phyloP scores from a whole-genome alignment of 1,140 invertebrate species.

The Oedothorax gibbosus region DNA sequence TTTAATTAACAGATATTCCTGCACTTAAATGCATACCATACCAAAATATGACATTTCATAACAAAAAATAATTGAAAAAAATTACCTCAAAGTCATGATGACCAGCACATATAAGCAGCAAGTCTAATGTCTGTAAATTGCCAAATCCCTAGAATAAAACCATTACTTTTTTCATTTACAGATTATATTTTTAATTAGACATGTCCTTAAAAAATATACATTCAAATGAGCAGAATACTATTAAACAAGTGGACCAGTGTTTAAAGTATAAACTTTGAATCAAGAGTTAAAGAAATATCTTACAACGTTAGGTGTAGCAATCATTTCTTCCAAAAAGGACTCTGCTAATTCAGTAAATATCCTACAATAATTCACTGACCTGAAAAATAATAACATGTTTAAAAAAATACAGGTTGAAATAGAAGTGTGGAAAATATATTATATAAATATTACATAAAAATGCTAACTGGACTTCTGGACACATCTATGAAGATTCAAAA shows the following conservation, averaged over 20 bases:
- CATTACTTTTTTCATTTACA: not conserved
- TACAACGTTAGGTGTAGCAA: constrained; percentile 71
- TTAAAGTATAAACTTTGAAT: not conserved
- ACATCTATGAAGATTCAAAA: too few species aligned
- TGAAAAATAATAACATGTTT: constrained; percentile 66
- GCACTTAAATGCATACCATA: not conserved
- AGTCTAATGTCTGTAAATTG: constrained; percentile 86
- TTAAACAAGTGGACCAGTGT: not conserved
- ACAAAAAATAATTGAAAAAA: not conserved
- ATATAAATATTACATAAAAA: too few species aligned
- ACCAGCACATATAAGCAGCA: constrained; percentile 90
- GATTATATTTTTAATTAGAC: not conserved
- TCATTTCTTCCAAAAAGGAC: constrained; percentile 87
- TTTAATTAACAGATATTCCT: not conserved
- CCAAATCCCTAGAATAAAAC: constrained; percentile 71
- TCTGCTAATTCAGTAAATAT: constrained; percentile 96
- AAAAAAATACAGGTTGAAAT: too few species aligned
- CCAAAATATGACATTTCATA: not conserved
- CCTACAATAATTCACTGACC: constrained; percentile 90
- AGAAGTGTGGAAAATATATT: too few species aligned
- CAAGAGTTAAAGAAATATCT: constrained; percentile 61
- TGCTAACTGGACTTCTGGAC: too few species aligned
- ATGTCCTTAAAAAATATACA: too few species aligned
- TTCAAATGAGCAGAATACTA: not conserved
- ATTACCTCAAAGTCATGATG: constrained; percentile 95